These are phyloP conservation scores for Ornithoptera priamus DNA, from an alignment of 2,888 invertebrate species.

Conservation along the genomic window DNA sequence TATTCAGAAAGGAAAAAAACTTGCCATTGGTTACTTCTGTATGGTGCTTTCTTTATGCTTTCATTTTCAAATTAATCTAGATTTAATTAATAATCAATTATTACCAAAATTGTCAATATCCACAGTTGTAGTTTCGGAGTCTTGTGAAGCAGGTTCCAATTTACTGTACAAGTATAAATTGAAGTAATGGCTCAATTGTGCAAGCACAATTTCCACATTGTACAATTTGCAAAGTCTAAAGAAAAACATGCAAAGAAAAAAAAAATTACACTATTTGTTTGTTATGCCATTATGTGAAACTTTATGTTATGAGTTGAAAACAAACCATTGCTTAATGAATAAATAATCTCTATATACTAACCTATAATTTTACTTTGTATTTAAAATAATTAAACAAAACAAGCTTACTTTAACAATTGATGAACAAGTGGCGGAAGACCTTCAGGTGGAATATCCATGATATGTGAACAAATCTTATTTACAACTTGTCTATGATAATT, in stretches of 20 bases:
- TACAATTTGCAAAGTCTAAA: constrained; percentile 64
- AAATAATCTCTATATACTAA: too few relatives aligned
- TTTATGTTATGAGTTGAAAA: too few relatives aligned
- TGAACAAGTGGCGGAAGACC: constrained; percentile 84
- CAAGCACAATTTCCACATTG: constrained; percentile 62
- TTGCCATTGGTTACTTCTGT: too few relatives aligned
- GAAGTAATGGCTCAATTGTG: constrained; percentile 69
- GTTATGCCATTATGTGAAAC: too few relatives aligned
- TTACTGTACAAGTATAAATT: constrained; percentile 60
- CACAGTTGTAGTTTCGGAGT: constrained; percentile 71
- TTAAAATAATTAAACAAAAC: background rate
- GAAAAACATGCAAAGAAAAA: constrained; percentile 21
- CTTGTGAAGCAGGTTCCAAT: constrained; percentile 61
- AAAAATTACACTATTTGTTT: background rate
- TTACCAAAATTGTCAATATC: constrained; percentile 72
- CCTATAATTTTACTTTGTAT: background rate
- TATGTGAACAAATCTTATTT: constrained; percentile 80
- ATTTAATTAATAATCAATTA: background rate
- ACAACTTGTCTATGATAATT: constrained; percentile 81
- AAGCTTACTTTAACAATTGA: constrained; percentile 80
- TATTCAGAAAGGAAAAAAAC: too few relatives aligned
- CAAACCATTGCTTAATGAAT: too few relatives aligned
- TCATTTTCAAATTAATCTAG: background rate
- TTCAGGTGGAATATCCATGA: constrained; percentile 80
- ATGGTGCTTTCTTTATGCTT: too few relatives aligned